Conservation (phyloP, 92 coral and sea anemone species). For the Siderastrea siderea region DNA sequence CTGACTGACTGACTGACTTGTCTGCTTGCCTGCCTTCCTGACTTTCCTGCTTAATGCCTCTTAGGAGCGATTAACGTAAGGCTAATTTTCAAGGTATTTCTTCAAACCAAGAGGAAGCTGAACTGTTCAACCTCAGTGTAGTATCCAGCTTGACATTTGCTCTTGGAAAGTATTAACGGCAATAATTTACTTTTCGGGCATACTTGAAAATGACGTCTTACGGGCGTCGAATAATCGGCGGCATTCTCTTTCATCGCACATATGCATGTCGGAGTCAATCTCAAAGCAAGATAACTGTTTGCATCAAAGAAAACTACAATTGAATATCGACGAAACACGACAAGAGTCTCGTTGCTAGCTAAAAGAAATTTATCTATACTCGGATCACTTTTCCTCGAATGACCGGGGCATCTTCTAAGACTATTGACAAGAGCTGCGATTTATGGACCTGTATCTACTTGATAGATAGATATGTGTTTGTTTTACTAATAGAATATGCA, state of each 20-base stretch:
- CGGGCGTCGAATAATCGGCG: not conserved
- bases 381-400: too few relatives aligned
- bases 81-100: too few relatives aligned
- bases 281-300: not conserved
- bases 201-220: not conserved
- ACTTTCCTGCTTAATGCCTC: too few relatives aligned
- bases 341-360: not conserved
- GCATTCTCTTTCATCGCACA: not conserved
- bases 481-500: slow-evolving; percentile 9
- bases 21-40: too few relatives aligned
- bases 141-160: not conserved
- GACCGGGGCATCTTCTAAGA: not conserved
- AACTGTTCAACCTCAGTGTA: not conserved
- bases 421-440: not conserved
- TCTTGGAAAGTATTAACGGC: not conserved
- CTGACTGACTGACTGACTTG: not conserved
- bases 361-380: too few relatives aligned
- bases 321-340: not conserved
- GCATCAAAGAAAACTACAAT: not conserved
- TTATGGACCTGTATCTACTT: not conserved
- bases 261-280: not conserved
- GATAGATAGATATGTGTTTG: slow-evolving; percentile 2
- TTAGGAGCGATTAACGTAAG: too few relatives aligned
- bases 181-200: too few relatives aligned
- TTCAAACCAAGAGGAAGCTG: not conserved